Conservation (phyloP, 2,797 vertebrate species). For the Clarias laeviceps region DNA sequence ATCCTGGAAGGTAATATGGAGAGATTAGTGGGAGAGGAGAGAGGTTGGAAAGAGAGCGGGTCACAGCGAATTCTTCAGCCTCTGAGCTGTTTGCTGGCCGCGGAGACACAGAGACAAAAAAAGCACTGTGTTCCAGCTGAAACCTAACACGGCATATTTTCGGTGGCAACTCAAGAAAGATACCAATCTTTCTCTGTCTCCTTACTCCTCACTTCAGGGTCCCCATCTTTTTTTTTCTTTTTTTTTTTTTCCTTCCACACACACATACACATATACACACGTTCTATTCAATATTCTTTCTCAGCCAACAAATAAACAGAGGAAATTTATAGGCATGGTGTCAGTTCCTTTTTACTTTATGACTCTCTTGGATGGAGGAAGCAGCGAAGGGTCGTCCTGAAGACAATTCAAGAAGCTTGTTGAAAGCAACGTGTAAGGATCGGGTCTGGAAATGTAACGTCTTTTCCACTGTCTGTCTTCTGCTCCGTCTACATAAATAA, state of each 20-base stretch:
- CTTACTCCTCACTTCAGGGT: constrained; percentile 3
- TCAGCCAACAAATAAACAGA: constrained; percentile 58
- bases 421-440: constrained; percentile 42
- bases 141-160: constrained; percentile 59
- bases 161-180: constrained; percentile 53
- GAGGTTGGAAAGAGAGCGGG: constrained; percentile 39
- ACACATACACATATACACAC: background rate
- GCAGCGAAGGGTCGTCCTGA: constrained; percentile 52
- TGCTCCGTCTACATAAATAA: constrained; percentile 21
- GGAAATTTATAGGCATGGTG: constrained; percentile 55
- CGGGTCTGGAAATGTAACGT: constrained; percentile 62
- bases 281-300: constrained; percentile 52
- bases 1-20: constrained; percentile 80
- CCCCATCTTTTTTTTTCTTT: background rate
- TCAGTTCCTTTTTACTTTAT: constrained; percentile 61
- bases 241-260: background rate
- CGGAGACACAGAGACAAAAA: constrained; percentile 56
- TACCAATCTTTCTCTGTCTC: constrained; percentile 44
- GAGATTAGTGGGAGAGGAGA: constrained; percentile 74
- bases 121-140: constrained; percentile 56
- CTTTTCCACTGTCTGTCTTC: constrained; percentile 51
- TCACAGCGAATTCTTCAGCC: constrained; percentile 46
- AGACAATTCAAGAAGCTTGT: constrained; percentile 61
- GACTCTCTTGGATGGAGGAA: constrained; percentile 60
- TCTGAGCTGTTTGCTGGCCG: constrained; percentile 33